Percentiles rank a stretch among this genome's conserved stretches.
phyloP scores from a whole-genome alignment of 2,113 vertebrate genomes.

The Epinephelus lanceolatus region DNA sequence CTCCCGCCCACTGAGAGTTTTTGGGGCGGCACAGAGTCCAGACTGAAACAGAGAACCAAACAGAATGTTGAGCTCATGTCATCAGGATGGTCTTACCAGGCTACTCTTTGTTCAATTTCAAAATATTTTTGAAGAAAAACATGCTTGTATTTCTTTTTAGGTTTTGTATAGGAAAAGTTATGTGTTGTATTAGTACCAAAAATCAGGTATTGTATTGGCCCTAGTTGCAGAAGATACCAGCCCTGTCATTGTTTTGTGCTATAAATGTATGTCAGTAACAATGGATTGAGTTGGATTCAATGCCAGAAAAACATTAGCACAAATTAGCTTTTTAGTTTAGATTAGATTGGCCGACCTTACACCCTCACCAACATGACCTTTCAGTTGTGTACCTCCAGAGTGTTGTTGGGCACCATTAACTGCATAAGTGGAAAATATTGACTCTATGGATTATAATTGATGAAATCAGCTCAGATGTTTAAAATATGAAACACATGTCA shows the following conservation, averaged over 20 bases:
- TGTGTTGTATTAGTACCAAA: background rate
- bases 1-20: too few relatives aligned
- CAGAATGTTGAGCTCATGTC: too few relatives aligned
- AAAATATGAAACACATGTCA: conserved; percentile 16
- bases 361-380: background rate
- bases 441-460: background rate
- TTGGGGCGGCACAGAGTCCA: too few relatives aligned
- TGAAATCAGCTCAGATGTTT: conserved; percentile 15
- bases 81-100: too few relatives aligned
- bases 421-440: background rate
- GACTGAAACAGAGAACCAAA: too few relatives aligned
- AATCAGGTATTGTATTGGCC: background rate
- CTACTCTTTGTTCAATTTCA: too few relatives aligned
- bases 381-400: background rate
- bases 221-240: background rate
- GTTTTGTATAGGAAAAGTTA: background rate
- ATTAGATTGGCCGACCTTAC: fast-evolving
- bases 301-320: too few relatives aligned
- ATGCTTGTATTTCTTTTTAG: background rate
- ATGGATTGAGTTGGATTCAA: background rate
- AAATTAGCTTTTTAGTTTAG: background rate
- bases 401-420: background rate
- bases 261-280: background rate
- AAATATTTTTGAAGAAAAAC: background rate
- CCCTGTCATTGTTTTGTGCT: background rate